Conservation (phyloP, 2,888 invertebrate genomes). For the Nemotelus pantherinus region DNA sequence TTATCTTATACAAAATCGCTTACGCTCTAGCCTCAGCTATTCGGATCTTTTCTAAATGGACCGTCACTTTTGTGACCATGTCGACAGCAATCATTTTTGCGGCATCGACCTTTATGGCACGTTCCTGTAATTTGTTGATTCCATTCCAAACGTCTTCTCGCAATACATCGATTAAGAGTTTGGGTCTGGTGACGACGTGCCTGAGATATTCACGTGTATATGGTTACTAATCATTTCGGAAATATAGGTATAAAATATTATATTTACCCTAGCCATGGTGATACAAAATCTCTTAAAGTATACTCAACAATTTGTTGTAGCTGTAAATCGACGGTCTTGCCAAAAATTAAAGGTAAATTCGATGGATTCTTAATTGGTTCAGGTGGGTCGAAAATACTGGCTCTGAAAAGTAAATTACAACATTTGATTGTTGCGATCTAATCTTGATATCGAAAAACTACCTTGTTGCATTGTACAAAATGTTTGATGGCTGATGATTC, state of each 20-base stretch:
- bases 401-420: conserved; percentile 53
- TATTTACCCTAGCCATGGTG: conserved; percentile 73
- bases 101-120: conserved; percentile 79
- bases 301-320: conserved; percentile 85
- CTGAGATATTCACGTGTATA: conserved; percentile 53
- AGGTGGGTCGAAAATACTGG: conserved; percentile 63
- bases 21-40: conserved; percentile 79
- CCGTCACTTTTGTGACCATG: conserved; percentile 81
- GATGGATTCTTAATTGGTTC: conserved; percentile 64
- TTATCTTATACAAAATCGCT: conserved; percentile 61
- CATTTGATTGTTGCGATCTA: too few species aligned
- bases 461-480: conserved; percentile 64
- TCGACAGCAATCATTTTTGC: conserved; percentile 85
- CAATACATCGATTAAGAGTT: conserved; percentile 71
- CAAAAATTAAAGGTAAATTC: conserved; percentile 81
- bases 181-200: conserved; percentile 74
- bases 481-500: conserved; percentile 59
- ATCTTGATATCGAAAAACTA: conserved; percentile 51
- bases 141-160: conserved; percentile 87
- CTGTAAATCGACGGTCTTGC: conserved; percentile 84
- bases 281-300: conserved; percentile 80
- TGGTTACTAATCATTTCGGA: conserved; percentile 60
- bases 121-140: conserved; percentile 78
- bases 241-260: too few species aligned
- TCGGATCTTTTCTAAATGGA: conserved; percentile 86